Base-by-base conservation (phyloP, 2,888 invertebrate genomes). In the Chymomyza amoena region DNA sequence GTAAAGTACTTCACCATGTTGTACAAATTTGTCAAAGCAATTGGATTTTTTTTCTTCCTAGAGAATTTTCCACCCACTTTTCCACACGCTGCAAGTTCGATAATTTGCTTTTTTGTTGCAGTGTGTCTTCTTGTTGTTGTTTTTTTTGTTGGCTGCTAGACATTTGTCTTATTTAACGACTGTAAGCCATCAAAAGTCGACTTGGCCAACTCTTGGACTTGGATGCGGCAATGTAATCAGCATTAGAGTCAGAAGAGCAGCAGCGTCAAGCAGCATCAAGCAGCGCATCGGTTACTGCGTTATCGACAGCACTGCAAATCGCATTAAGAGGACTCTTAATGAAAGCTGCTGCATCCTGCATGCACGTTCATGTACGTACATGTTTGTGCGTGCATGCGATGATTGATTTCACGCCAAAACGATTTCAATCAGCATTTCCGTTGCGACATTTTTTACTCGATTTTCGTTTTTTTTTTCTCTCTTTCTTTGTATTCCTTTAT, bases 351-450 rank as follows among this genome's bases (percentile, higher is more conserved):
- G 81, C 84, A 85, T 80, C 81, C 87, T 81, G 16, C 16, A 13
- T 80, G 79, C 32, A 78, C 76, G 73, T 3, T 3, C 80, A 87
- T 72, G 84, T 13, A 32, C 56, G 61, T 52, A n/a, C 25, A 32
- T 57, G 45, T 59, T 10, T 77, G 65, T 72, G 45, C 60, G 52
- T 60, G 15, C 60, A 51, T 72, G 76, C 85, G 82, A 85, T 89
- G 90, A 89, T 89, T 88, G 90, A 89, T 89, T 89, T 90, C 89
- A 89, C 89, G 89, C 90, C 82, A 75, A 89, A 89, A 80, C 79
- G 89, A 89, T 89, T 89, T 89, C 90, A 89, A 89, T 89, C 88
- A 90, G 84, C 83, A 87, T 87, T 88, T 88, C 89, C 86, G 82
- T 76, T 82, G 56, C 65, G 74, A 56, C 70, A 28, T 72, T 32